phyloP scores from a whole-genome alignment of 2,113 vertebrate species.

The Microcebus jonahi region DNA sequence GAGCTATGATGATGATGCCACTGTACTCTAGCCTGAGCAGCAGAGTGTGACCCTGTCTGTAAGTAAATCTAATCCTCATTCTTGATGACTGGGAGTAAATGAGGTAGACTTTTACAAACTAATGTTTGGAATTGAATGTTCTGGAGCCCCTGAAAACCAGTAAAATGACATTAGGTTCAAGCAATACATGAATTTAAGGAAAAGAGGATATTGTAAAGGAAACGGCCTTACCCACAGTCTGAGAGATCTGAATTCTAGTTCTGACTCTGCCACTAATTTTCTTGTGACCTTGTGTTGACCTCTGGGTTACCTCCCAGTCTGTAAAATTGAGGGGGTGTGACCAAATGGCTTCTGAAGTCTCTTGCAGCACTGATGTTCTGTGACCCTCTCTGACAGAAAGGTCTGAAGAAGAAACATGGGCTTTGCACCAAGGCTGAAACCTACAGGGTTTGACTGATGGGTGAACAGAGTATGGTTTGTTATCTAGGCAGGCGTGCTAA shows the following conservation, averaged over 20 bases:
- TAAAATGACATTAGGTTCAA: conserved; percentile 9
- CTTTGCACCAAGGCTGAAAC: neutral
- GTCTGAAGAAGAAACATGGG: neutral
- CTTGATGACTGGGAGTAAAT: neutral
- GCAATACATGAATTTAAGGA: neutral
- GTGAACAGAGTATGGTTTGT: conserved; percentile 27
- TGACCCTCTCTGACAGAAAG: conserved; percentile 39
- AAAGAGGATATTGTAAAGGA: neutral
- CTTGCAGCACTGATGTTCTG: neutral
- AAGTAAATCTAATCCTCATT: neutral
- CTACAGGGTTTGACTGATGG: conserved; percentile 9
- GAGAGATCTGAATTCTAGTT: neutral
- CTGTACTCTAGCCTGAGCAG: too few species aligned
- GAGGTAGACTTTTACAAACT: neutral
- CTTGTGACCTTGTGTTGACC: conserved; percentile 4
- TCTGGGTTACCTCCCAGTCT: neutral
- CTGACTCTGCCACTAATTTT: neutral
- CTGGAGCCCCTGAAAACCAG: neutral
- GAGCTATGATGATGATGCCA: too few species aligned
- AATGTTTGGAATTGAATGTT: neutral
- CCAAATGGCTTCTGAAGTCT: conserved; percentile 19
- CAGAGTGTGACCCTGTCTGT: too few species aligned
- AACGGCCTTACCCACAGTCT: neutral
- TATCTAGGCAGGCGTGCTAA: neutral
- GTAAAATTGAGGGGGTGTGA: conserved; percentile 35